phyloP scores from a whole-genome alignment of 2,888 invertebrate genomes.

The Monochamus alternatus region DNA sequence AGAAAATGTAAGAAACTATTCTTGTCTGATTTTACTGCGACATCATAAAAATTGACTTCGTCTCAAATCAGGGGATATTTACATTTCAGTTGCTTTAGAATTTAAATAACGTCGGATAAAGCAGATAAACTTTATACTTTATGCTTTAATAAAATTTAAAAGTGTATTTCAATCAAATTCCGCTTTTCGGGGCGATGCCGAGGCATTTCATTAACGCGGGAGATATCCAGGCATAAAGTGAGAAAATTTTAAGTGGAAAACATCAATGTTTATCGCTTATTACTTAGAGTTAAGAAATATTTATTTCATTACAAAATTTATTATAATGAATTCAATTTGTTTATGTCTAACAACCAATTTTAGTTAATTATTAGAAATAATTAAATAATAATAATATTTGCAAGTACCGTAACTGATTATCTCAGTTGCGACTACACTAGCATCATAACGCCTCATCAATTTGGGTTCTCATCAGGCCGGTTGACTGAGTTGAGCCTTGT shows the following conservation, averaged over 20 bases:
- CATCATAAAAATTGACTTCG: conserved; percentile 54
- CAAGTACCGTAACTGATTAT: too few species aligned
- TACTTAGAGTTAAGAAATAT: neutral
- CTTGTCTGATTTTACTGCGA: conserved; percentile 49
- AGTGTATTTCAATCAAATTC: conserved; percentile 49
- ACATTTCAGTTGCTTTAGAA: conserved; percentile 44
- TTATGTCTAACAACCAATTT: too few species aligned
- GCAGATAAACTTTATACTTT: conserved; percentile 49
- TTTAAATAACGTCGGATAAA: conserved; percentile 45
- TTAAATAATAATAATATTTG: too few species aligned
- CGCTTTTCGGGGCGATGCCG: neutral
- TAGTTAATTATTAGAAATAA: too few species aligned
- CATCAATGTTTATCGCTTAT: neutral
- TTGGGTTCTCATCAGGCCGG: too few species aligned
- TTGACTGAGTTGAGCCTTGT: too few species aligned
- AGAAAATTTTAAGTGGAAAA: neutral
- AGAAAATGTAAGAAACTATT: conserved; percentile 46
- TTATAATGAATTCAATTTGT: too few species aligned
- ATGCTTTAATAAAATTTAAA: conserved; percentile 44
- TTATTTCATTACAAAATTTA: neutral
- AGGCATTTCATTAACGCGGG: neutral
- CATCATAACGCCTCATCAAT: too few species aligned
- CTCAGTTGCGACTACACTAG: too few species aligned
- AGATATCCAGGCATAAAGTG: neutral
- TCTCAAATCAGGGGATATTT: conserved; percentile 46